A percentile compares a stretch with the other conserved stretches of the same genome.
These are phyloP conservation scores for Sylvia borin DNA, from an alignment of 2,797 vertebrate genomes.

Conservation along the genomic window DNA sequence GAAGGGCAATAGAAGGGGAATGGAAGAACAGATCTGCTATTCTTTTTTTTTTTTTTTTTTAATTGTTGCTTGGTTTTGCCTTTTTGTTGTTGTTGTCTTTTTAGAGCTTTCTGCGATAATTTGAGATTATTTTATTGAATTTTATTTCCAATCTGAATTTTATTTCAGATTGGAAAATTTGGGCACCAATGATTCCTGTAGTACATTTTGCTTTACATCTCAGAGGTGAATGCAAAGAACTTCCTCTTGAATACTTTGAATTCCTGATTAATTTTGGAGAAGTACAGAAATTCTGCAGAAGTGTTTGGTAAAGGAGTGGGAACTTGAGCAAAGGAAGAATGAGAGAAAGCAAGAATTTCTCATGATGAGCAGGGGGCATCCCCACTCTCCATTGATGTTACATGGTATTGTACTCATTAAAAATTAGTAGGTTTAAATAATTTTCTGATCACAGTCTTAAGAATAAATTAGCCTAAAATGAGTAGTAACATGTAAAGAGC, in stretches of 20 bases:
- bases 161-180: neutral
- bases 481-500: neutral
- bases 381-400: neutral
- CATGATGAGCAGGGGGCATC: neutral
- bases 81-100: neutral
- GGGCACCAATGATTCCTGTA: neutral
- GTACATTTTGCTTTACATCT: neutral
- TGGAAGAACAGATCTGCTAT: neutral
- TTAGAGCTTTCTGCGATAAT: neutral
- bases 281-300: neutral
- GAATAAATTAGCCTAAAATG: neutral
- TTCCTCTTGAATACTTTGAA: neutral
- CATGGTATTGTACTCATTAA: neutral
- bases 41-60: neutral
- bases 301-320: neutral
- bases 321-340: neutral
- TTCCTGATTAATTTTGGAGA: neutral
- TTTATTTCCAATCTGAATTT: neutral
- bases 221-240: neutral
- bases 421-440: neutral
- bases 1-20: neutral
- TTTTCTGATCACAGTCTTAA: neutral
- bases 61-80: neutral
- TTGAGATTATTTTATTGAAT: neutral
- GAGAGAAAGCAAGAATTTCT: neutral